These are phyloP conservation scores for Amphiprion clarkii DNA, from an alignment of 2,797 vertebrate species.

Conservation along the genomic window DNA sequence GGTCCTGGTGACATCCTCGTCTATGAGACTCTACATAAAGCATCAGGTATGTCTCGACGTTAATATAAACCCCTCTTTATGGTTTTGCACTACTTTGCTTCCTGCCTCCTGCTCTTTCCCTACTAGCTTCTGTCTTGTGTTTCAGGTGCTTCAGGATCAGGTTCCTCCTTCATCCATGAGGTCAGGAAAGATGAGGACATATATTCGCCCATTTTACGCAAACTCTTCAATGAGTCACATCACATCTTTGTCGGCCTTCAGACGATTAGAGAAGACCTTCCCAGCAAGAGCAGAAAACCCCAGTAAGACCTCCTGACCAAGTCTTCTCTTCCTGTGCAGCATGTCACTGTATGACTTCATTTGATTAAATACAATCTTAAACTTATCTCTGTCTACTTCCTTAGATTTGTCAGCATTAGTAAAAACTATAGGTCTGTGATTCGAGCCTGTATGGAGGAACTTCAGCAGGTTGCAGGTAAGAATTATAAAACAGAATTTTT, in stretches of 20 bases:
- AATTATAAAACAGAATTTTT: background rate
- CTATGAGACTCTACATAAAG: constrained; percentile 89
- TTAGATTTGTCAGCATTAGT: constrained; percentile 95
- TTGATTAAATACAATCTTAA: background rate
- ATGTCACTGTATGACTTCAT: too few species aligned
- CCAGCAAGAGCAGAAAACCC: constrained; percentile 91
- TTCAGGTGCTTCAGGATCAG: constrained; percentile 64
- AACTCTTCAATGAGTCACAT: constrained; percentile 98
- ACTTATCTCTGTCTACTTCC: constrained; percentile 4
- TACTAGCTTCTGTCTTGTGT: background rate
- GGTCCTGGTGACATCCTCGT: constrained; percentile 93
- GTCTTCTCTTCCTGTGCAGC: too few species aligned
- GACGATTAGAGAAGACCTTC: constrained; percentile 89
- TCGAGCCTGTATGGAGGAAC: constrained; percentile 96
- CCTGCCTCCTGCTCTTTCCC: background rate
- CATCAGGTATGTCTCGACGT: constrained; percentile 78
- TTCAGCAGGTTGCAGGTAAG: constrained; percentile 91
- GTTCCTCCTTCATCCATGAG: constrained; percentile 83
- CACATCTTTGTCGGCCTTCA: constrained; percentile 96
- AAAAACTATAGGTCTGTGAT: constrained; percentile 98
- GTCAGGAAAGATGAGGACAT: constrained; percentile 93
- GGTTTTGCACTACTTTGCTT: background rate
- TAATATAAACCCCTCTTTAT: background rate
- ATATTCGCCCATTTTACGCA: constrained; percentile 93
- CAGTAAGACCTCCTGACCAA: constrained; percentile 85